Base-by-base conservation (phyloP, 2,797 vertebrate genomes). In the Smutsia gigantea region DNA sequence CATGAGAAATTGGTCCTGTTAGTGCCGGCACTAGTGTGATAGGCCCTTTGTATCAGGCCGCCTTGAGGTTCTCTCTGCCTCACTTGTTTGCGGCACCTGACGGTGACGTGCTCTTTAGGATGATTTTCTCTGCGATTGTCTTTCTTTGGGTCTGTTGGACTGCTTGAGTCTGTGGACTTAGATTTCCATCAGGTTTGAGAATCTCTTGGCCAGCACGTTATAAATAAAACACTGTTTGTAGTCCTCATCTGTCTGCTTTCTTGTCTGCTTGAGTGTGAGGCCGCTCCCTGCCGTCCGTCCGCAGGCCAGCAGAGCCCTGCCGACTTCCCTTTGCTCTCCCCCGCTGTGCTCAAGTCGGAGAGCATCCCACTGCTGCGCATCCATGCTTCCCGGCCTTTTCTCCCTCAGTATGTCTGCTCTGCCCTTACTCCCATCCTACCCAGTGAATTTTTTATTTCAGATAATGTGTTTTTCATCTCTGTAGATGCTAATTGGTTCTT, bases 221-320 rank as follows among this genome's bases (percentile, higher is more conserved):
- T 23, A 4, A 29, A 5, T 17, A 9, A 34, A 7, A 1, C 23
- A 7, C 2, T 7, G 17, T 27, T 39, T 12, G 18, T 6, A 10
- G 17, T 9, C 57, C 31, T 18, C 37, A 0, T 1, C 17, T 17
- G 3, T 18, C 7, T 53, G 27, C 13, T 34, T 39, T 18, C 6
- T 31, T 63, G 59, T 31, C 25, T 49, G 17, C 19, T 46, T 23
- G 39, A 14, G 6, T 3, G 63, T 51, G 0, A 15, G 11, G 14
- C 57, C 14, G 71, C 86, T 37, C n/a, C 23, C 1, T 4, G 5
- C 4, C 42, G 34, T 25, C 42, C n/a, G n/a, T n/a, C 27, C 37
- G 13, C 2, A 13, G n/a, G 49, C 25, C 27, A 0, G 18, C n/a
- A n/a, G 2, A 17, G 53, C 23, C 57, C 78, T 31, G n/a, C 9